Base-by-base conservation (phyloP, 2,113 vertebrate genomes). In the Willisornis vidua region DNA sequence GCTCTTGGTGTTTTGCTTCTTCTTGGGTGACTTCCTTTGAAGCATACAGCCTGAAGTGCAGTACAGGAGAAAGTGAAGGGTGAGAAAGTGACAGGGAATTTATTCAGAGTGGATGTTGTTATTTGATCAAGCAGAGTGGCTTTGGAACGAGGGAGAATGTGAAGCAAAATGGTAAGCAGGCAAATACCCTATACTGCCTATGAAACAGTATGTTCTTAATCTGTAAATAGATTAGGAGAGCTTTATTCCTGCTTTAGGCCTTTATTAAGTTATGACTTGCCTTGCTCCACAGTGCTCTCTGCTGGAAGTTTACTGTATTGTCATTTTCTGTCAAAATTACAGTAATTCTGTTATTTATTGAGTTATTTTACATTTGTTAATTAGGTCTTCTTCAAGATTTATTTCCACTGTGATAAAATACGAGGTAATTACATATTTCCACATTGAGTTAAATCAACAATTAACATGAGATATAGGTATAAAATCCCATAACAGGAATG, bases 271-370 rank as follows among this genome's bases (percentile, higher is more conserved):
- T 63, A 49, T 4, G 24, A 19, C 46, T 81, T 41, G 68, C 37
- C 41, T 91, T 95, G 76, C 87, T 88, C 87, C 58, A 52, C 63
- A 94, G 90, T 95, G 97, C 95, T 82, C 96, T 97, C 97, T 97
- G 70, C 94, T 97, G 97, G 89, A 89, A 92, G 55, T 85, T 70
- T 84, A 26, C 31, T 54, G 18, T 57, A 13, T 72, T 80, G 45
- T 10, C 0, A 41, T 78, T 78, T 46, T 80, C 45, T 71, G 31
- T 29, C 23, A 81, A 88, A 92, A 78, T 59, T 28, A 12, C 7
- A 59, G 41, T 23, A 65, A 55, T 74, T 87, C 41, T 35, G 7
- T 49, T 51, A 46, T 46, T 59, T 61, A 6, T 3, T 24, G 12
- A 19, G 35, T 10, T 54, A 51, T 57, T 87, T 85, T 46, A 7